phyloP scores from a whole-genome alignment of 2,888 invertebrate genomes.

The Eupithecia pulchellata region DNA sequence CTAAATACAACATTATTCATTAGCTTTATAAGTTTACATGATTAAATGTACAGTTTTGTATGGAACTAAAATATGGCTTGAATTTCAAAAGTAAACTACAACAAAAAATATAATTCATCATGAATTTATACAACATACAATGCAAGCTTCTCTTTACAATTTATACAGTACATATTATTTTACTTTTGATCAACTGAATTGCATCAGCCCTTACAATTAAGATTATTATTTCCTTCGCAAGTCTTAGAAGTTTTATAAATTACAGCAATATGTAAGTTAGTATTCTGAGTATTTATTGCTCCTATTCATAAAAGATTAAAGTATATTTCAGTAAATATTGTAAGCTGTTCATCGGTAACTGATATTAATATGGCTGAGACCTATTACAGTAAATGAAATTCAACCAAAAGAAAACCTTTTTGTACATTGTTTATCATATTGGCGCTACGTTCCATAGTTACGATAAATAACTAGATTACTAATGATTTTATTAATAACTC shows the following conservation, averaged over 20 bases:
- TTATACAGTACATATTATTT: not conserved
- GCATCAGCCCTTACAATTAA: not conserved
- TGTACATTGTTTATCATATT: conserved; percentile 25
- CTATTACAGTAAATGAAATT: not conserved
- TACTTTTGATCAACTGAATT: conserved; percentile 11
- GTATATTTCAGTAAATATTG: conserved; percentile 11
- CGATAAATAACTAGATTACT: conserved; percentile 33
- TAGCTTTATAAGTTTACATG: conserved; percentile 32
- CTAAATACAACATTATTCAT: conserved; percentile 44
- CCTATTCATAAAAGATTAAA: conserved; percentile 20
- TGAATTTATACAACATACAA: conserved; percentile 15
- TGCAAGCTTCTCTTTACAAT: conserved; percentile 1
- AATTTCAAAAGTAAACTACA: conserved; percentile 42
- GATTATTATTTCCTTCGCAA: not conserved
- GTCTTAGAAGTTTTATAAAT: not conserved
- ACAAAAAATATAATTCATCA: conserved; percentile 5
- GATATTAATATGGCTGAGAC: conserved; percentile 9
- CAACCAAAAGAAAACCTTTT: too few relatives aligned
- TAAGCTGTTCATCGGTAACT: conserved; percentile 21
- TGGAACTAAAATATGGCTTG: conserved; percentile 77
- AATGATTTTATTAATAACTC: conserved; percentile 60
- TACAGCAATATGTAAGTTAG: conserved; percentile 44
- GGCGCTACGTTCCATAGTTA: conserved; percentile 43
- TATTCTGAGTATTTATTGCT: conserved; percentile 56
- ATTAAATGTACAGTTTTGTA: conserved; percentile 62